These are phyloP conservation scores for Drosophila watanabei DNA, from an alignment of 1,140 invertebrate genomes.

Conservation along the genomic window DNA sequence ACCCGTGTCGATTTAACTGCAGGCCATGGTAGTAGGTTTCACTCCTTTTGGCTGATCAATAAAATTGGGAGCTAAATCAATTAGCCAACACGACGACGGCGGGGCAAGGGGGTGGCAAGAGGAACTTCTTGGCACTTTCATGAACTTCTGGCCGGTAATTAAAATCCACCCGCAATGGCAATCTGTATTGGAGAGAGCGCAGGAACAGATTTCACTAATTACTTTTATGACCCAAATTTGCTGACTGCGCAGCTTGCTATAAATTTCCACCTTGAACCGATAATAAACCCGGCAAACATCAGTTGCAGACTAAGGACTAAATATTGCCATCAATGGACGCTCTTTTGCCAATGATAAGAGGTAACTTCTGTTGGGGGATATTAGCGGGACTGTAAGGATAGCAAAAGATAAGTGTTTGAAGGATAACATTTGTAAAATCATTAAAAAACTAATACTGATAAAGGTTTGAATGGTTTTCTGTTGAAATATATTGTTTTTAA, in stretches of 20 bases:
- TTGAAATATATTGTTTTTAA: no score
- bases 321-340: conserved; percentile 37
- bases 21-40: conserved; percentile 6
- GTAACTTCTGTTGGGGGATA: neutral
- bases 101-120: no score
- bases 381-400: neutral
- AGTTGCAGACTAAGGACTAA: conserved; percentile 52
- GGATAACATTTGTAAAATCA: no score
- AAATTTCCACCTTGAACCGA: conserved; percentile 68
- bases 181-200: conserved; percentile 40
- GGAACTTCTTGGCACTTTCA: conserved; percentile 58
- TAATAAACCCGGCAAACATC: conserved; percentile 50
- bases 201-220: conserved; percentile 75
- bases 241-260: conserved; percentile 64
- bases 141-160: conserved; percentile 56
- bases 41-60: conserved; percentile 49
- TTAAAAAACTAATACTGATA: no score
- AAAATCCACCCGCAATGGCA: conserved; percentile 56
- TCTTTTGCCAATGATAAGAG: conserved; percentile 8
- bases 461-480: no score
- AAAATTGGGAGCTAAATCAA: conserved; percentile 59
- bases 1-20: conserved; percentile 18
- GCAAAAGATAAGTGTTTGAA: no score
- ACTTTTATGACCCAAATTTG: conserved; percentile 82
- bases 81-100: conserved; percentile 31